Percentiles rank a stretch among this genome's conserved stretches.
Evolutionary conservation across 2,797 vertebrate species (phyloP).

Genomic region (Graptemys geographica): DNA sequence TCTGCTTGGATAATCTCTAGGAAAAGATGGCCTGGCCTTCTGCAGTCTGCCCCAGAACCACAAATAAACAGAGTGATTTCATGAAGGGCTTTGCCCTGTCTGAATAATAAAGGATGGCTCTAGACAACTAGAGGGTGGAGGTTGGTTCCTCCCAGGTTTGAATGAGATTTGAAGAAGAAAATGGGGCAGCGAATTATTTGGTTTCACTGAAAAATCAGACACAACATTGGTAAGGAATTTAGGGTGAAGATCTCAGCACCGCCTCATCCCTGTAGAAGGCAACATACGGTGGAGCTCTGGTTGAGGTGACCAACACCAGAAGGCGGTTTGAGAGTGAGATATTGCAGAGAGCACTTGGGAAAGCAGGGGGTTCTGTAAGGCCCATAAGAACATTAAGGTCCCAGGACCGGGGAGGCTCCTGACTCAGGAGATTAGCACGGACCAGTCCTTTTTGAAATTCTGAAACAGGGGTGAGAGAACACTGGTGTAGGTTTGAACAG

Average conservation of each 20-base stretch:
- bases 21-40: not conserved
- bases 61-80: constrained; percentile 24
- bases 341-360: not conserved
- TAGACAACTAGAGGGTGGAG: constrained; percentile 13
- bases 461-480: not conserved
- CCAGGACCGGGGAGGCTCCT: not conserved
- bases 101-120: constrained; percentile 37
- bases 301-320: not conserved
- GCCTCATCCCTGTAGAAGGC: not conserved
- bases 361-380: not conserved
- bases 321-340: not conserved
- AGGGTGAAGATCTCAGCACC: not conserved
- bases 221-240: constrained; percentile 31
- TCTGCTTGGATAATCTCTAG: constrained; percentile 9
- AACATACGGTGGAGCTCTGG: not conserved
- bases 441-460: not conserved
- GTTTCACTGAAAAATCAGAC: constrained; percentile 45
- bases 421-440: not conserved
- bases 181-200: constrained; percentile 51
- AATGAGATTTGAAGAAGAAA: constrained; percentile 51
- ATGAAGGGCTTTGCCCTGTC: constrained; percentile 35
- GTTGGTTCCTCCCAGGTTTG: constrained; percentile 11
- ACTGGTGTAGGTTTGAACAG: not conserved
- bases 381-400: not conserved
- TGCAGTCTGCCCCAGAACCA: constrained; percentile 24